Percentiles rank a stretch among this genome's conserved stretches.
These are phyloP conservation scores for Cerastis leucographa DNA, from an alignment of 2,888 invertebrate genomes.

Conservation along the genomic window DNA sequence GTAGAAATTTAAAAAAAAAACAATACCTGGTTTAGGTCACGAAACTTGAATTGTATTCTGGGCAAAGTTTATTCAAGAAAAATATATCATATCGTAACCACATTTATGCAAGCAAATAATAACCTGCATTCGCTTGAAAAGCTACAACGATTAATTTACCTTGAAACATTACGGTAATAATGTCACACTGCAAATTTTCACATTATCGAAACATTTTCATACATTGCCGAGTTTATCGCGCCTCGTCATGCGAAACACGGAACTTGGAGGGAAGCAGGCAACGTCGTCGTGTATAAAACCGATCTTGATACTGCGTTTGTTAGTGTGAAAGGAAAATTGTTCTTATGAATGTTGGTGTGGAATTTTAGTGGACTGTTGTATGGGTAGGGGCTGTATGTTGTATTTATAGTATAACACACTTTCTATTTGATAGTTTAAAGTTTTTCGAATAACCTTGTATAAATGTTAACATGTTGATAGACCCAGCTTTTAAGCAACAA, in stretches of 20 bases:
- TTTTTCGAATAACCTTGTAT: background rate
- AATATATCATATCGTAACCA: background rate
- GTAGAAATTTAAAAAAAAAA: background rate
- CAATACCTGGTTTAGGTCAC: too few relatives aligned
- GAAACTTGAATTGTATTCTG: background rate
- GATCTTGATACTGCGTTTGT: slow-evolving; percentile 64
- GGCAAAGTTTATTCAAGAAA: background rate
- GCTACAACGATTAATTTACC: slow-evolving; percentile 64
- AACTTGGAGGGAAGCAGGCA: slow-evolving; percentile 51
- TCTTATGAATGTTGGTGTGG: slow-evolving; percentile 53
- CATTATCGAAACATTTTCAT: slow-evolving; percentile 73
- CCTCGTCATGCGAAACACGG: slow-evolving; percentile 66
- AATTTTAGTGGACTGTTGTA: slow-evolving; percentile 36
- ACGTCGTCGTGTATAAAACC: slow-evolving; percentile 48
- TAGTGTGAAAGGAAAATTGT: slow-evolving; percentile 58
- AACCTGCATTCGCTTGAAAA: slow-evolving; percentile 43
- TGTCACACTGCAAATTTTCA: slow-evolving; percentile 73
- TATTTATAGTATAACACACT: background rate
- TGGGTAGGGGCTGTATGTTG: background rate
- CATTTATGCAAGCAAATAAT: slow-evolving; percentile 41
- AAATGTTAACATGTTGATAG: background rate
- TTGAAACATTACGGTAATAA: slow-evolving; percentile 65
- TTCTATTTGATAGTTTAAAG: background rate
- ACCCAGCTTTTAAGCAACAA: too few relatives aligned
- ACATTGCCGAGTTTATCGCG: slow-evolving; percentile 67